Conservation (phyloP, 2,797 vertebrate genomes). For the Iguana delicatissima region DNA sequence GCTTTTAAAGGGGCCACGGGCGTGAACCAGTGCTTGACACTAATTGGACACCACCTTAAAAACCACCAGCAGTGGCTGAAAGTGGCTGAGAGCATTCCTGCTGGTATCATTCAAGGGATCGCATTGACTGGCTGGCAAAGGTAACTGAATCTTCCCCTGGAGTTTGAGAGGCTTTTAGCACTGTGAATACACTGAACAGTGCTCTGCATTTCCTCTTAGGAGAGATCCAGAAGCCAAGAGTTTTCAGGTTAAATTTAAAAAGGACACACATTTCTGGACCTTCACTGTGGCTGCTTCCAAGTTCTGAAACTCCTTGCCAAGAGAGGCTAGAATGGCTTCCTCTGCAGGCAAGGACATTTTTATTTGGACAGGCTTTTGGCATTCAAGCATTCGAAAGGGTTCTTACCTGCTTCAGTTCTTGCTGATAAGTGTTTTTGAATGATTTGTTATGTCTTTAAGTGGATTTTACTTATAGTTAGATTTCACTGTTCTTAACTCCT, state of each 20-base stretch:
- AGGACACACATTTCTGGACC: neutral
- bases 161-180: neutral
- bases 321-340: neutral
- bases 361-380: neutral
- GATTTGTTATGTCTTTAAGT: neutral
- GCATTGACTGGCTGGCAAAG: slow-evolving; percentile 96
- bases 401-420: neutral
- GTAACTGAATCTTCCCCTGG: slow-evolving; percentile 72
- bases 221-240: neutral
- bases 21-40: slow-evolving; percentile 85
- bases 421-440: neutral
- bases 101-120: slow-evolving; percentile 85
- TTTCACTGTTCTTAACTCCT: neutral
- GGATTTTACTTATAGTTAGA: neutral
- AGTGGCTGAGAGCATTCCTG: slow-evolving; percentile 79
- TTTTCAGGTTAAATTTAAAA: neutral
- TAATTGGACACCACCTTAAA: slow-evolving; percentile 89
- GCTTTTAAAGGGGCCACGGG: slow-evolving; percentile 96
- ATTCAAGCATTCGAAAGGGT: neutral
- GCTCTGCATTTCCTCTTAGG: neutral
- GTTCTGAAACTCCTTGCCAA: neutral
- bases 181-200: neutral
- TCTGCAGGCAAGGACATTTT: neutral
- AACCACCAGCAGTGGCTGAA: slow-evolving; percentile 92
- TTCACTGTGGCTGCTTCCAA: neutral